These are phyloP conservation scores for Lasioglossum leucozonium DNA, from an alignment of 2,888 invertebrate genomes.

Conservation along the genomic window DNA sequence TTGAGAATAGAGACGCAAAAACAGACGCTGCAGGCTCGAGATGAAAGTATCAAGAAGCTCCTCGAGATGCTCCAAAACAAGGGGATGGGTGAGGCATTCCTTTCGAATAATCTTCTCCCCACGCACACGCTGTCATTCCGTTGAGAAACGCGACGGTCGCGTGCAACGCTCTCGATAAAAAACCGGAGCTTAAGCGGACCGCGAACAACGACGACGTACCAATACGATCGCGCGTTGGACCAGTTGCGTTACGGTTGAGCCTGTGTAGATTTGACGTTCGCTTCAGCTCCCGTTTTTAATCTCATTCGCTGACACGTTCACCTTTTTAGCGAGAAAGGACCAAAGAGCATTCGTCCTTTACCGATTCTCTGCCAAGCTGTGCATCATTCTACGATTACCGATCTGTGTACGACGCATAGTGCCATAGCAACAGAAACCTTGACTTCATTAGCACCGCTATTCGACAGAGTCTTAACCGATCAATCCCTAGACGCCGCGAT, in stretches of 20 bases:
- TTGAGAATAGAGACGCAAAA: conserved; percentile 98
- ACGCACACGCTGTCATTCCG: conserved; percentile 38
- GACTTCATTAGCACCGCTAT: conserved; percentile 13
- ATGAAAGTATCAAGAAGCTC: conserved; percentile 99
- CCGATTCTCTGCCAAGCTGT: conserved; percentile 11
- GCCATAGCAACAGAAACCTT: conserved; percentile 9
- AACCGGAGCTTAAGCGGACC: conserved; percentile 19
- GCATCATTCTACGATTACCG: conserved; percentile 15
- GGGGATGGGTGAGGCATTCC: conserved; percentile 93
- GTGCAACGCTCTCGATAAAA: conserved; percentile 3
- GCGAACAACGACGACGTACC: not conserved
- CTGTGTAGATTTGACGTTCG: not conserved
- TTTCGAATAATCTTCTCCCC: conserved; percentile 49
- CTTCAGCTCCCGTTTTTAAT: conserved; percentile 19
- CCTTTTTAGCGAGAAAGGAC: conserved; percentile 21
- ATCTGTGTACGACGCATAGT: conserved; percentile 2
- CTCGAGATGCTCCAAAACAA: conserved; percentile 99
- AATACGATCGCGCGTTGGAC: not conserved
- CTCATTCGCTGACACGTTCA: conserved; percentile 24
- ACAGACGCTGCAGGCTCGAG: conserved; percentile 97
- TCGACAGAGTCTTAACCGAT: conserved; percentile 3
- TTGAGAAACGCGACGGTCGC: conserved; percentile 28
- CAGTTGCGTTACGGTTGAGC: not conserved
- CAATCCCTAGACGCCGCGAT: conserved; percentile 4
- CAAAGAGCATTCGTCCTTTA: conserved; percentile 15